Evolutionary conservation across 2,113 vertebrate species (phyloP).

Genomic region (Antennarius striatus): DNA sequence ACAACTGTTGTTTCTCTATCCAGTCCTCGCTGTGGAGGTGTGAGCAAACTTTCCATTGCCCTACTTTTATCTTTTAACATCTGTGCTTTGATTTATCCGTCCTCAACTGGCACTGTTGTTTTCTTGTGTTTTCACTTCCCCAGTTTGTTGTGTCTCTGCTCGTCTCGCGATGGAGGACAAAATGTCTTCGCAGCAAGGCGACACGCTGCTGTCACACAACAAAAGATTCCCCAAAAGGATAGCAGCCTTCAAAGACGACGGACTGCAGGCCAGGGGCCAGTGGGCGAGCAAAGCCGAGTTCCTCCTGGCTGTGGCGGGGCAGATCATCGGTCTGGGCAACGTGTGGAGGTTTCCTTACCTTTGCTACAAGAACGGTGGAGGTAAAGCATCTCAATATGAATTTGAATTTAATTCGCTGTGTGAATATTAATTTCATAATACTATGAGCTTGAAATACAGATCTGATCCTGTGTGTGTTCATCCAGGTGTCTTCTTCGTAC

Average conservation of each 20-base stretch:
- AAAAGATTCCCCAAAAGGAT: constrained; percentile 15
- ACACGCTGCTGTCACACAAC: constrained; percentile 17
- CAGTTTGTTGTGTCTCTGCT: constrained; percentile 40
- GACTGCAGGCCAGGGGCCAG: constrained; percentile 67
- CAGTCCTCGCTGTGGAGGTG: not conserved
- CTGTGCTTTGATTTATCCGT: too few species aligned
- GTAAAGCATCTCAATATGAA: constrained; percentile 38
- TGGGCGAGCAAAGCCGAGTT: constrained; percentile 78
- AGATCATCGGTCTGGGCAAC: constrained; percentile 79
- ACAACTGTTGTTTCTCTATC: constrained; percentile 11
- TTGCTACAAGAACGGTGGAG: constrained; percentile 82
- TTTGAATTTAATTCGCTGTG: not conserved
- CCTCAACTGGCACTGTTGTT: too few species aligned
- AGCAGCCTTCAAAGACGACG: constrained; percentile 21
- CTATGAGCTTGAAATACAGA: not conserved
- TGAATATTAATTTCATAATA: too few species aligned
- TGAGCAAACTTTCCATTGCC: constrained; percentile 2
- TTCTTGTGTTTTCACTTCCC: not conserved
- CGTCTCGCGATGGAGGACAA: constrained; percentile 47
- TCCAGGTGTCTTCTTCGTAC: constrained; percentile 78
- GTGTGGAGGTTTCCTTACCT: constrained; percentile 80
- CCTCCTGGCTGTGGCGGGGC: constrained; percentile 77
- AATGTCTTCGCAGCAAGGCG: constrained; percentile 18
- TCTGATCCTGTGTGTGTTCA: not conserved
- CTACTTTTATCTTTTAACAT: too few species aligned